Evolutionary conservation across 1,140 invertebrate genomes (phyloP), one percentile per base, ranked within the genome.

Genomic region (Drosophila rhopaloa): DNA sequence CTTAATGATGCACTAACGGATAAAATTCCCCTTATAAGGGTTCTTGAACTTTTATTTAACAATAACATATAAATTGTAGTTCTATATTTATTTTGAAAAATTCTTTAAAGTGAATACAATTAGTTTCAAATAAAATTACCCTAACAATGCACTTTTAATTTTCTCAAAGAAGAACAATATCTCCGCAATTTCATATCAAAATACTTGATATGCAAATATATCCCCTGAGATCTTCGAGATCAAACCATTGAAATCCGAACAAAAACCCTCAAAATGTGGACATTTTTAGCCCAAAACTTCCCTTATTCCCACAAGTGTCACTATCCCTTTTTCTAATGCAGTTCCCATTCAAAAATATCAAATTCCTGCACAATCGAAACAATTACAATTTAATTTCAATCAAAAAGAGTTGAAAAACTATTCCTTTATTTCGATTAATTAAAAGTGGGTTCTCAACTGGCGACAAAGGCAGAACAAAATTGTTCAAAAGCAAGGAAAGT

Each of bases 381-480:
- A 86, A 88, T 73, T 56, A 65, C 57, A 46, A 37, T 57, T 16
- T 35, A 67, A 79, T 88, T 78, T 58, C 51, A 55, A 32, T 14
- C 14, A 10, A 43, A 38, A 47, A 48, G 24, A 48, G 5, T 29
- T n/a, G 2, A 29, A 58, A 73, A 55, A 67, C 11, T 5, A 44
- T 40, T 43, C 35, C 16, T 56, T 73, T 70, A 55, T 63, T 80
- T 72, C 47, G n/a, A 68, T 78, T 79, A 67, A 88, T 88, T 82
- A 66, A 86, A 79, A 54, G 57, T 71, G 71, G 35, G 65, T 84
- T 84, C 74, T 76, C 62, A 50, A 44, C 19, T 58, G 59, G 19
- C 47, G 11, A 32, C 43, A 50, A 53, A 61, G 27, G 50, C 60
- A 55, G 14, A 50, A 72, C 47, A 56, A 44, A 63, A 74, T 72